Base-by-base conservation (phyloP, 1,140 invertebrate genomes). In the Habropoda laboriosa region DNA sequence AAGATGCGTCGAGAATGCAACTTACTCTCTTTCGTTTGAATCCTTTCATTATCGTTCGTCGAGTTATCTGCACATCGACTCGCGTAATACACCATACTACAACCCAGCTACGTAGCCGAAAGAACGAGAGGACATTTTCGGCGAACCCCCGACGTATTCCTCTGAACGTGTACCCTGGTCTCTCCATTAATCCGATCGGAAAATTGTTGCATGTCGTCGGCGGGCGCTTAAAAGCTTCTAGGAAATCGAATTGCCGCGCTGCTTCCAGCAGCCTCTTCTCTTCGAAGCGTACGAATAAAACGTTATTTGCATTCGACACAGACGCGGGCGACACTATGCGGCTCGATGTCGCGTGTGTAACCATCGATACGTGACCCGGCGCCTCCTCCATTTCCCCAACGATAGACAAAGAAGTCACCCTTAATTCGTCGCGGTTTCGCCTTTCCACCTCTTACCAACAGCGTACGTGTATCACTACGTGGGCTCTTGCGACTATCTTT, bases 341-440 rank as follows among this genome's bases (percentile, higher is more conserved):
- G 18, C 10, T 10, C 57, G 13, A 27, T 24, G 53, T 32, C 35
- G 13, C n/a, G n/a, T 27, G 63, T 35, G 64, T 21, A 38, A 55
- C 53, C 74, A 21, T 77, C 53, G 64, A 70, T 77, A 77, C 74
- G 74, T 77, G 74, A 77, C 40, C 24, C 16, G 40, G 30, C 24
- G 3, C 32, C 8, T 1, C 1, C 18, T 10, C 32, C 24, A 1
- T n/a, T 4, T 1, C 1, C 18, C 10, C 32, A 32, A 38, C 8
- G n/a, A 6, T 16, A 77, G 63, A 58, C 53, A 77, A 57, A 67
- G 64, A 57, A 58, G 40, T 24, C 40, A 70, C 40, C 64, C 74
- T 70, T 70, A 77, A 77, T 77, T 76, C 63, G 10, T 58, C 47
- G 58, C 5, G 30, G 38, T n/a, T 7, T 3, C 18, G 24, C 3